Percentiles rank a stretch among this genome's conserved stretches.
phyloP scores from a whole-genome alignment of 2,888 invertebrate species.

The Eucera pruinosa region DNA sequence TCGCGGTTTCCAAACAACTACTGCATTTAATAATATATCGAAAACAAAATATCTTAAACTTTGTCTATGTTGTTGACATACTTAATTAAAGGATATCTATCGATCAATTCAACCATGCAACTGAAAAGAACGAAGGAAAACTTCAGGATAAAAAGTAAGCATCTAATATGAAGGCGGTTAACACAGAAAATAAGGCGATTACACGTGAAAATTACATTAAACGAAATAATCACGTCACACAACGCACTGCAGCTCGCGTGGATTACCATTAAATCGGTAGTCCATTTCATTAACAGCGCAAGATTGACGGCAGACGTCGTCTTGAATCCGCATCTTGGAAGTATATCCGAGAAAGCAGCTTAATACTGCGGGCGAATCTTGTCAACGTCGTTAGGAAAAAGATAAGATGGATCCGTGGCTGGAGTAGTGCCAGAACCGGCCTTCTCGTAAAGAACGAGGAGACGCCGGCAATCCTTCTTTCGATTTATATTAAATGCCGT shows the following conservation, averaged over 20 bases:
- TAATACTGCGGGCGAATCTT: conserved; percentile 52
- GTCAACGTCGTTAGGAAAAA: conserved; percentile 60
- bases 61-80: background rate
- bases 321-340: background rate
- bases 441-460: conserved; percentile 52
- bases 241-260: conserved; percentile 9
- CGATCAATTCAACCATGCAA: background rate
- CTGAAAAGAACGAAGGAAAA: background rate
- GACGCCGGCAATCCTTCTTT: conserved; percentile 58
- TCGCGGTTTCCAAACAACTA: background rate
- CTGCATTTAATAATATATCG: background rate
- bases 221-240: conserved; percentile 3
- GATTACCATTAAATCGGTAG: conserved; percentile 38
- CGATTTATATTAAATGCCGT: conserved; percentile 71
- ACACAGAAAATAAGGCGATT: no score
- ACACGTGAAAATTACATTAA: conserved; percentile 2
- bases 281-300: conserved; percentile 44
- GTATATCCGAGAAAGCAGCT: conserved; percentile 14
- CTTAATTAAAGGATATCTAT: background rate
- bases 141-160: background rate
- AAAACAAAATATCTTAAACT: background rate
- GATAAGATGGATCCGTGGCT: conserved; percentile 62
- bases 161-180: background rate
- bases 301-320: conserved; percentile 31
- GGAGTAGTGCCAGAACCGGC: conserved; percentile 69